A percentile compares a stretch with the other conserved stretches of the same genome.
These are phyloP conservation scores for Nemopilema nomurai DNA, from an alignment of 30 jellyfish, hydroid and myxozoan species.

Conservation along the genomic window DNA sequence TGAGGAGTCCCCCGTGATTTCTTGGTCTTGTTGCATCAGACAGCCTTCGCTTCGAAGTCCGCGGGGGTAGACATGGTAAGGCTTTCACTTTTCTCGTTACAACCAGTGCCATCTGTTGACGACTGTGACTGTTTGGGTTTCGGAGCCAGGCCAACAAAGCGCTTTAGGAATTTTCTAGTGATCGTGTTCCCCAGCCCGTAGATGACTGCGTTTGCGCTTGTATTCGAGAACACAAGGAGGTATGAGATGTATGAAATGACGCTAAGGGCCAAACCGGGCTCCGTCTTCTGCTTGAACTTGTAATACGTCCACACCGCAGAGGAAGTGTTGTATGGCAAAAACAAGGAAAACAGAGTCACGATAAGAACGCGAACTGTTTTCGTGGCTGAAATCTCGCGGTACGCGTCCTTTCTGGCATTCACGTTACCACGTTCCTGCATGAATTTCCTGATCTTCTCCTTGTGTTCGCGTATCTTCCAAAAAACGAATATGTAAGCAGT, in stretches of 20 bases:
- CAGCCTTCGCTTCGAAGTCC: neutral
- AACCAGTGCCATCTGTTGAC: neutral
- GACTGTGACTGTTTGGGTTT: neutral
- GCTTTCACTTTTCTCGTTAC: neutral
- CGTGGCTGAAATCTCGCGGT: slow-evolving; percentile 13
- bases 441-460: neutral
- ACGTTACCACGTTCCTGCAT: neutral
- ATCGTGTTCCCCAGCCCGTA: slow-evolving; percentile 31
- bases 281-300: slow-evolving; percentile 11
- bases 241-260: slow-evolving; percentile 8
- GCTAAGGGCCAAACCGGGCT: slow-evolving; percentile 18
- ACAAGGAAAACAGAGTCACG: slow-evolving; percentile 13
- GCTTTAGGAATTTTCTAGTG: slow-evolving; percentile 14
- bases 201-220: slow-evolving; percentile 35
- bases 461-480: neutral
- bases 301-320: slow-evolving; percentile 33
- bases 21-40: neutral
- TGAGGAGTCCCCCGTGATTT: neutral
- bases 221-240: slow-evolving; percentile 10
- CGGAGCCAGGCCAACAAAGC: neutral
- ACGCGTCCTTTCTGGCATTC: neutral
- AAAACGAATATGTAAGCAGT: neutral
- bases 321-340: slow-evolving; percentile 16
- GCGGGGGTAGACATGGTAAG: too few relatives aligned
- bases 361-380: slow-evolving; percentile 22